A percentile compares a stretch with the other conserved stretches of the same genome.
Conservation (phyloP, 2,888 invertebrate genomes). For the Rutpela maculata region DNA sequence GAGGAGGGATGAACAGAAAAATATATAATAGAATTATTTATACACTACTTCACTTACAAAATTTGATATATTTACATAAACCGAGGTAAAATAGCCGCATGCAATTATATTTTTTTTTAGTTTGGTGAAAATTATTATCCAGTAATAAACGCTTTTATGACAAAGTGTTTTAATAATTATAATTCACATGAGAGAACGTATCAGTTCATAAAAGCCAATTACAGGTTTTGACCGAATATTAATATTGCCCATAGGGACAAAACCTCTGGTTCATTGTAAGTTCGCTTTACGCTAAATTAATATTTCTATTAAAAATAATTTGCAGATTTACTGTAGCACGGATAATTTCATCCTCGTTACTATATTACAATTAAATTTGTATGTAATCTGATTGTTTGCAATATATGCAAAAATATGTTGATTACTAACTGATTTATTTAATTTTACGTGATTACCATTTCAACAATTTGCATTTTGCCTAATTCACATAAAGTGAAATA, state of each 20-base stretch:
- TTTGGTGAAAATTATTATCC: conserved; percentile 21
- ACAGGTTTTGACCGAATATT: conserved; percentile 46
- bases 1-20: too few species aligned
- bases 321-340: conserved; percentile 35
- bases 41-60: neutral
- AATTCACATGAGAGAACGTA: conserved; percentile 41
- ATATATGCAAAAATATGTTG: conserved; percentile 33
- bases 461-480: conserved; percentile 21
- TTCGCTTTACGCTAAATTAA: conserved; percentile 41
- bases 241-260: conserved; percentile 40
- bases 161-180: conserved; percentile 36
- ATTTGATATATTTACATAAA: neutral
- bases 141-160: conserved; percentile 30
- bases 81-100: neutral
- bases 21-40: too few species aligned
- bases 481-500: neutral
- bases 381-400: conserved; percentile 23
- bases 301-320: conserved; percentile 47
- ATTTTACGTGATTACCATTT: conserved; percentile 11
- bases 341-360: conserved; percentile 40
- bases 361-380: conserved; percentile 42
- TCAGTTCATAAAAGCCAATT: conserved; percentile 50
- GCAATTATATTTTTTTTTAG: conserved; percentile 10
- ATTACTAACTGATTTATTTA: conserved; percentile 35
- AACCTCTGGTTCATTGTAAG: conserved; percentile 21